These are phyloP conservation scores for Drosophila tropicalis DNA, from an alignment of 1,140 invertebrate species.

Conservation along the genomic window DNA sequence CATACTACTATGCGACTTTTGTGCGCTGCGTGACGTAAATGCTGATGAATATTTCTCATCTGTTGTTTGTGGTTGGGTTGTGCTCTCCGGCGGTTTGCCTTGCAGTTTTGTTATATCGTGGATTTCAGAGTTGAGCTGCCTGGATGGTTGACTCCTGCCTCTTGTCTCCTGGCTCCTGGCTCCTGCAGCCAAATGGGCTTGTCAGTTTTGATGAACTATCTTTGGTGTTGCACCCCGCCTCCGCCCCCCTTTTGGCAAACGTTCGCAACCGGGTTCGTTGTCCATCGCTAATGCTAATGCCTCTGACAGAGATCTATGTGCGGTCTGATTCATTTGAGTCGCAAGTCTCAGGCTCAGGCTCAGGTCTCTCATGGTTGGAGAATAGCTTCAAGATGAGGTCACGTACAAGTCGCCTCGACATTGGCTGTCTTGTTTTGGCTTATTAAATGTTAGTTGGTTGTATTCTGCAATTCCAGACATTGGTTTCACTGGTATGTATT, in stretches of 20 bases:
- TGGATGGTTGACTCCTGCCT: constrained; percentile 21
- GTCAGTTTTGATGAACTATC: constrained; percentile 80
- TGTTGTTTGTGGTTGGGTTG: constrained; percentile 50
- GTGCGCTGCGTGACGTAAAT: constrained; percentile 78
- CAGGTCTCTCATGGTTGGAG: constrained; percentile 2
- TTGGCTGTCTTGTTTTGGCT: constrained; percentile 64
- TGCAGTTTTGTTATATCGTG: constrained; percentile 66
- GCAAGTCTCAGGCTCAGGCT: constrained; percentile 27
- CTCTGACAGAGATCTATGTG: constrained; percentile 75
- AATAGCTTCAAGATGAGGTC: constrained; percentile 58
- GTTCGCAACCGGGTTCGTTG: constrained; percentile 21
- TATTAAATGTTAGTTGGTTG: constrained; percentile 76
- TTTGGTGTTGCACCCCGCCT: constrained; percentile 37
- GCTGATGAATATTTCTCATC: constrained; percentile 76
- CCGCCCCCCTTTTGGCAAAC: background rate
- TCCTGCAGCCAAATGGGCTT: constrained; percentile 66
- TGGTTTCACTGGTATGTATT: constrained; percentile 45
- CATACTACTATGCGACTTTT: constrained; percentile 42
- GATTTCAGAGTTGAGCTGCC: constrained; percentile 40
- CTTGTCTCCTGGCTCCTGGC: constrained; percentile 30
- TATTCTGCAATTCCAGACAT: constrained; percentile 39
- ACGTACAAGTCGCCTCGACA: constrained; percentile 62
- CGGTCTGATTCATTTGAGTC: constrained; percentile 69
- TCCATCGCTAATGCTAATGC: constrained; percentile 69
- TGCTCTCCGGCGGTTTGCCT: constrained; percentile 11